Base-by-base conservation (phyloP, 2,797 vertebrate genomes). In the Girardinus metallicus region DNA sequence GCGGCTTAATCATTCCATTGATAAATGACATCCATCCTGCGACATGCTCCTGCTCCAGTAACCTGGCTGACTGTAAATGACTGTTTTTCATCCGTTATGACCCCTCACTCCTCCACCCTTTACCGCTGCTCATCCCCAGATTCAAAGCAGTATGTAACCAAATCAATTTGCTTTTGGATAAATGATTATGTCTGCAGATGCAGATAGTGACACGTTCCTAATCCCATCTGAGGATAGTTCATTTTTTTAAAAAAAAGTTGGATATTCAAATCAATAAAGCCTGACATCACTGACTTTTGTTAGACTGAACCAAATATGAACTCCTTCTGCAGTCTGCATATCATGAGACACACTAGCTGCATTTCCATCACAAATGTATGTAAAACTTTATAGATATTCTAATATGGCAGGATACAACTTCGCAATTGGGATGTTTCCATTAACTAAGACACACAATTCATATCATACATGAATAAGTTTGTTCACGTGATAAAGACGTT, bases 131-230 rank as follows among this genome's bases (percentile, higher is more conserved):
- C 75, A 73, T 77, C 80, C 34, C 8, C 2, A 21, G 86, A 86
- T 84, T 88, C 77, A 72, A 81, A 80, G 78, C 3, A 10, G 46
- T 78, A 75, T 60, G 76, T 81, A 4, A n/a, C 82, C 85, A 87
- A 92, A 91, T 92, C 88, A 89, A 91, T 91, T 90, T 88, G 89
- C 75, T 51, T 82, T 18, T 43, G 81, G 92, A 90, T 92, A 93
- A 91, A 80, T 84, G 86, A 93, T 91, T 86, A 71, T 10, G 75
- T 85, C 89, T 91, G 87, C 78, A 71, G 76, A 84, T 88, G 75
- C 76, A 29, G 29, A 78, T 86, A 83, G 79, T 76, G 8, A 31
- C 79, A 86, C n/a, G 70, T 85, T 76, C 73, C 81, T 80, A 84
- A 85, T 80, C 72, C 80, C 82, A 64, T 60, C 70, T 73, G 83